Evolutionary conservation across 2,888 invertebrate genomes (phyloP), one percentile per base, ranked within the genome.

Genomic region (Bembecia ichneumoniformis): DNA sequence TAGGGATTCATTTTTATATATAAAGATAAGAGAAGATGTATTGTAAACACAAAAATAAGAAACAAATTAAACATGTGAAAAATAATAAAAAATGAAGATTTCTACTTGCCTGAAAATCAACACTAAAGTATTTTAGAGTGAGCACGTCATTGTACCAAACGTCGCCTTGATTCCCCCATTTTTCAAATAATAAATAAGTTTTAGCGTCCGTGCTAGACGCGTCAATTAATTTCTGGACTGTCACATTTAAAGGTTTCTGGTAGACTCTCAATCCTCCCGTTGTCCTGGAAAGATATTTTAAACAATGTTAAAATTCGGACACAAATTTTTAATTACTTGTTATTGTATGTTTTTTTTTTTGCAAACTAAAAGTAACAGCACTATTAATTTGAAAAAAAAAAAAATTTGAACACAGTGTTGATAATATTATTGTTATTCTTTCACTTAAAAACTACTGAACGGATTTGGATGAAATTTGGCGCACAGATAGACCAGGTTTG

Each of bases 101-200:
- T 13, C 15, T 20, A 49, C 36, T 63, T 64, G 90, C 91, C 83
- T 91, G 91, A 63, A 90, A 91, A 53, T 87, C 86, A 59, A 84
- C 86, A 47, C 60, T 60, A 2, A 84, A 77, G 35, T 74, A 70
- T 10, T 65, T 79, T 49, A 90, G 82, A 55, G 66, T 60, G 13
- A 86, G 77, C 28, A 81, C 82, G 17, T 78, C 89, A 43, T 88
- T 86, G 20, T 84, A 79, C 96, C 96, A 96, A 2, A 66, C 55
- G 59, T 93, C 89, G 0, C 93, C 94, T 59, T 92, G 91, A 61
- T 93, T 90, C 0, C 94, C 94, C 63, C 82, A 82, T 54, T 87
- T 81, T 20, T 87, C 82, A 65, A 94, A 95, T 52, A 91, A 71
- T 0, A 89, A 71, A 50, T 79, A 88, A 9, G 65, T 64, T 40